Conservation (phyloP, 2,113 vertebrate species). For the Erythrocercus mccallii region DNA sequence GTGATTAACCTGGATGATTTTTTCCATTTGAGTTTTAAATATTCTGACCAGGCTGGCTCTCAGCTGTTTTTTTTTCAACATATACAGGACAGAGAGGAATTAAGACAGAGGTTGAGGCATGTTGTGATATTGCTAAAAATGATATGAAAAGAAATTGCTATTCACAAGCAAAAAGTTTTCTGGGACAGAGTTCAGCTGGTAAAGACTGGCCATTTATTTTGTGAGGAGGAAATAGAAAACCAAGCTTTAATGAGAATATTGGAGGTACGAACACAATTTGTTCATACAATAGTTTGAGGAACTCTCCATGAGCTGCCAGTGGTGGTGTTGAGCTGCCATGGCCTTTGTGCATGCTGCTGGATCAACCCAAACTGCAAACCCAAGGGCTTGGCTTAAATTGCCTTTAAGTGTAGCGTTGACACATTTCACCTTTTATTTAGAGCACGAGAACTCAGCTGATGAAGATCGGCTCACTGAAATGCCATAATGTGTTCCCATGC, state of each 20-base stretch:
- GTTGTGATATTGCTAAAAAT: constrained; percentile 16
- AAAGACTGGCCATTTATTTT: constrained; percentile 6
- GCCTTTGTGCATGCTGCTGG: background rate
- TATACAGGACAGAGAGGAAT: background rate
- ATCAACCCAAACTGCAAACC: background rate
- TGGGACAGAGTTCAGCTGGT: background rate
- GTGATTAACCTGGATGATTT: background rate
- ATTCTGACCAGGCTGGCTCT: background rate
- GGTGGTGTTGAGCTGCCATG: background rate
- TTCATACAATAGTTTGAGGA: background rate
- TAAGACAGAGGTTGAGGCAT: background rate
- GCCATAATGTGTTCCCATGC: background rate
- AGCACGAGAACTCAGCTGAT: background rate
- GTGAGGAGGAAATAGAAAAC: background rate
- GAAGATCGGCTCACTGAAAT: background rate
- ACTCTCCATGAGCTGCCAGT: background rate
- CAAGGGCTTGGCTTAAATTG: background rate
- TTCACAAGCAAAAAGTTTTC: constrained; percentile 11
- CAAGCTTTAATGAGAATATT: background rate
- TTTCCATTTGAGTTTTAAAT: background rate
- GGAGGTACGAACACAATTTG: background rate
- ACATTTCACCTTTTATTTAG: background rate
- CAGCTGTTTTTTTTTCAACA: background rate
- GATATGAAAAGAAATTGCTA: background rate
- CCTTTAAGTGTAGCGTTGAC: background rate